phyloP scores from a whole-genome alignment of 2,888 invertebrate genomes.

The Ptychoptera contaminata region DNA sequence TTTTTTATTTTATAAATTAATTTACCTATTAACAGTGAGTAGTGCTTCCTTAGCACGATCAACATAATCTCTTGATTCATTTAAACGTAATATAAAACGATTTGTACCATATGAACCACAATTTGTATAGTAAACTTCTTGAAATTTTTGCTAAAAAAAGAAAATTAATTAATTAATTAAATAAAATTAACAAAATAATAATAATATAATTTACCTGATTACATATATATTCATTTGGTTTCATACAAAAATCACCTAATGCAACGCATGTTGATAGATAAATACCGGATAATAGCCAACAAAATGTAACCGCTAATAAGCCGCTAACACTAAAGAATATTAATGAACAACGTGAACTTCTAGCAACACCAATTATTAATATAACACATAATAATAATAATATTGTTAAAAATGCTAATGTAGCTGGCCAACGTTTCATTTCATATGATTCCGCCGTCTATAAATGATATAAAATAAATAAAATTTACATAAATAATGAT shows the following conservation, averaged over 20 bases:
- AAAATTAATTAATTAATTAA: conserved; percentile 3
- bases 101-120: conserved; percentile 31
- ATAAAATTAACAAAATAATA: neutral
- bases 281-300: conserved; percentile 77
- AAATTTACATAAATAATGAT: neutral
- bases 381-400: conserved; percentile 28
- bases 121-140: conserved; percentile 28
- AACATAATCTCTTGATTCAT: conserved; percentile 29
- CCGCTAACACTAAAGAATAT: conserved; percentile 81
- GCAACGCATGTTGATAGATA: conserved; percentile 76
- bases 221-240: conserved; percentile 46
- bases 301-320: conserved; percentile 37
- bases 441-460: conserved; percentile 29
- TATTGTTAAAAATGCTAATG: conserved; percentile 28
- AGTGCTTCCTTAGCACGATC: conserved; percentile 30
- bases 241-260: conserved; percentile 69
- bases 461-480: conserved; percentile 5
- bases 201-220: conserved; percentile 20
- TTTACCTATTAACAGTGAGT: conserved; percentile 24
- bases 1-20: neutral
- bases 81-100: conserved; percentile 29
- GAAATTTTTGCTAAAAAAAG: conserved; percentile 21
- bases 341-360: conserved; percentile 63
- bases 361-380: conserved; percentile 30
- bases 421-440: conserved; percentile 31